Evolutionary conservation across 1,140 invertebrate genomes (phyloP).

Genomic region (Hycleus cichorii): DNA sequence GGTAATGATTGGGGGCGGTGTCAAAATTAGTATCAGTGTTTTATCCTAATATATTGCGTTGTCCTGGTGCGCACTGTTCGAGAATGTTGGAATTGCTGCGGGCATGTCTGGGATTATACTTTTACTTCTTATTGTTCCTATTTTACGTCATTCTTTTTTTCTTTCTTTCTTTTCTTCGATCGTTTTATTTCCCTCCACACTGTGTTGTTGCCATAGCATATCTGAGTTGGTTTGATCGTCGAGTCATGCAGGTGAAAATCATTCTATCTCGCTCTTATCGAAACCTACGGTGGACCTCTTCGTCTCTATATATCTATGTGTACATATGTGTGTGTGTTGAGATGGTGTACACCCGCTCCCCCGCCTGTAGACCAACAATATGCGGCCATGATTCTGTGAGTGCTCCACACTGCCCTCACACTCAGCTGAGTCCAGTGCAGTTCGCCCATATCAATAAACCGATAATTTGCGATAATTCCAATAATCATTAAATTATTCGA

Average conservation of each 20-base stretch:
- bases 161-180: constrained; percentile 29
- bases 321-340: no score
- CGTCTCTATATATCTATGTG: background rate
- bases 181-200: constrained; percentile 25
- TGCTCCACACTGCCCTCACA: constrained; percentile 23
- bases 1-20: no score
- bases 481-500: background rate
- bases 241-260: constrained; percentile 24
- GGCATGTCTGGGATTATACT: constrained; percentile 32
- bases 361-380: no score
- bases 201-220: constrained; percentile 17
- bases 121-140: constrained; percentile 34
- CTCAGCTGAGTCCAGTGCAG: constrained; percentile 17
- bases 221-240: constrained; percentile 15
- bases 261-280: background rate
- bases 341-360: background rate
- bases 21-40: no score
- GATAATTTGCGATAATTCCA: constrained; percentile 10
- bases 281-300: background rate
- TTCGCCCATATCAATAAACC: background rate
- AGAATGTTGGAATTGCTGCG: constrained; percentile 28
- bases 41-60: no score
- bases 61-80: constrained; percentile 13
- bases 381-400: constrained; percentile 26
- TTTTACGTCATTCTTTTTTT: constrained; percentile 30